These are phyloP conservation scores for Hypothenemus hampei DNA, from an alignment of 1,140 invertebrate species.

Conservation along the genomic window DNA sequence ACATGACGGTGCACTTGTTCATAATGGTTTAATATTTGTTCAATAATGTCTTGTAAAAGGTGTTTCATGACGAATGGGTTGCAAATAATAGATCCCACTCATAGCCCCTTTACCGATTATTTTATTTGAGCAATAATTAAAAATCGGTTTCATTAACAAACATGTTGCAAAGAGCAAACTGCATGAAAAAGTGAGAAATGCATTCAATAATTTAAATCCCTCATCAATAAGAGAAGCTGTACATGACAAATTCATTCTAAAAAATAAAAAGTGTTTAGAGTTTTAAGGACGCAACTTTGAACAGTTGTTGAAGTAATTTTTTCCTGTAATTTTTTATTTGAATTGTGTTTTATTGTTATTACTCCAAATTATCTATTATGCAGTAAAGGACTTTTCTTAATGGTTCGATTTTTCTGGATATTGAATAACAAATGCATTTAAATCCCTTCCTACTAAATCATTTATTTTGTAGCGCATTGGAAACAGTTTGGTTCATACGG, in stretches of 20 bases:
- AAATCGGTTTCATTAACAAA: not conserved
- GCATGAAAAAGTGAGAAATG: not conserved
- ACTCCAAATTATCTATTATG: no score
- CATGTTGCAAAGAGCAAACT: not conserved
- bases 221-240: not conserved
- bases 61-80: not conserved
- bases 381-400: no score
- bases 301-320: no score
- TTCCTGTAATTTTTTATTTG: no score
- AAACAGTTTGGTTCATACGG: no score
- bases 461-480: no score
- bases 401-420: no score
- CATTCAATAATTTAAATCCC: not conserved
- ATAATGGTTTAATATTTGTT: not conserved
- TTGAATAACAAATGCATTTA: no score
- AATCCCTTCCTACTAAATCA: no score
- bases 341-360: no score
- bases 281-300: not conserved
- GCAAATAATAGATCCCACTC: not conserved
- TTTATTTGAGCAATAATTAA: not conserved
- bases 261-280: not conserved
- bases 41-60: not conserved
- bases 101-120: not conserved
- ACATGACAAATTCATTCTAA: not conserved
- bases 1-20: not conserved